Evolutionary conservation across 2,797 vertebrate genomes (phyloP), one percentile per base, ranked within the genome.

Genomic region (Astyanax mexicanus): DNA sequence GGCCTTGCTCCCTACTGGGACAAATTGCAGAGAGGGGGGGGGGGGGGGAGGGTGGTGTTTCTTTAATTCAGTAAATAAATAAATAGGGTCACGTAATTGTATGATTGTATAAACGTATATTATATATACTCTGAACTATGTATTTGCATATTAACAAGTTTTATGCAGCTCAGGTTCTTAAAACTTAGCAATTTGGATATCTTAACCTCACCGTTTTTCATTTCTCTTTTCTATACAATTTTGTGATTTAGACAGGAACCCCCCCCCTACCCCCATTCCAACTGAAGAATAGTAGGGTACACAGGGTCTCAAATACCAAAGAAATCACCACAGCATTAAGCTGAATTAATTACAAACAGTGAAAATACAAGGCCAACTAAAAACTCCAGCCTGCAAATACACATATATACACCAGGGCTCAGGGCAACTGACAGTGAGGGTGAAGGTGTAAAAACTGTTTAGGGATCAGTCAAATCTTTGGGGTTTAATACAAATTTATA

Each of bases 341-440:
- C 37, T 40, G 3, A 6, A 40, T 10, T 11, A 1, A 2, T 23
- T 13, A 35, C 40, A 40, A 38, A 9, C 38, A 60, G 42, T 19
- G 1, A 4, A 40, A 7, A 54, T 2, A 3, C 8, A 13, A 54
- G 49, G 49, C 49, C 49, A 1, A 54, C 2, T 5, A 4, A 51
- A 51, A 19, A 51, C n/a, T 10, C 3, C 0, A 54, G 23, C 9
- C 9, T 10, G 12, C 13, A 21, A 25, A 13, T 23, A 62, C 3
- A 25, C 4, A n/a, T 1, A 12, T 15, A 35, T 35, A 23, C 19
- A 21, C 52, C 62, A 64, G 62, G 62, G 74, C 72, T 62, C 72
- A n/a, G n/a, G 29, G 2, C 29, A 32, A 21, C 13, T 8, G 12
- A 32, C 25, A 29, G 11, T 15, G 29, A 60, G n/a, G 57, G 8